Base-by-base conservation (phyloP, 2,888 invertebrate genomes). In the Eremobia ochroleuca region DNA sequence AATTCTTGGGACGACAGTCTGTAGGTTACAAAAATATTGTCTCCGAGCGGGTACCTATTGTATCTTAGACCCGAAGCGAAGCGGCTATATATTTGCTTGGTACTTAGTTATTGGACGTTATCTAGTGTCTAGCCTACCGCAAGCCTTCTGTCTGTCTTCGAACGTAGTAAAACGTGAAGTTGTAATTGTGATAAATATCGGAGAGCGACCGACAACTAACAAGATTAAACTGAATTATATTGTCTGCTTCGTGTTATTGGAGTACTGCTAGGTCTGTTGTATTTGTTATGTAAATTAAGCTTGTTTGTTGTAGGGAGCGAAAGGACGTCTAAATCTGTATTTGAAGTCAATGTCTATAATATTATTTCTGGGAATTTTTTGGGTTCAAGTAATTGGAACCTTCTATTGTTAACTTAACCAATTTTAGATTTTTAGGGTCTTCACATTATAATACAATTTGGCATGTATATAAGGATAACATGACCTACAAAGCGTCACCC, bases 151-250 rank as follows among this genome's bases (percentile, higher is more conserved):
- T 11, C 5, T 46, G 37, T 31, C n/a, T 11, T 21, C 21, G 3
- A 37, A 46, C n/a, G 43, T 40, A 28, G 28, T 9, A 43, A 58
- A 66, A 68, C 15, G 25, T 71, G 46, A 83, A 76, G 70, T 73
- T 73, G 71, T 83, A 83, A 83, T 83, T 83, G 76, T 76, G 83
- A 83, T 83, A 83, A 80, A 83, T 83, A 83, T 83, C 67, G 67
- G 43, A 28, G 67, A 70, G 65, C 67, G 79, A 76, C 66, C 76
- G 62, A 67, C 70, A 46, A 49, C 59, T 76, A 83, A 83, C 83
- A 67, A 83, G 80, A 73, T 83, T 83, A 83, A 76, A 83, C 52
- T 76, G 80, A 83, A 83, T 83, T 83, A 83, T 76, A 71, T 80
- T 80, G 77, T 80, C 73, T 71, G 66, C 31, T 28, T 49, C 59